Base-by-base conservation (phyloP, 2,888 invertebrate species). In the Caradrina kadenii region DNA sequence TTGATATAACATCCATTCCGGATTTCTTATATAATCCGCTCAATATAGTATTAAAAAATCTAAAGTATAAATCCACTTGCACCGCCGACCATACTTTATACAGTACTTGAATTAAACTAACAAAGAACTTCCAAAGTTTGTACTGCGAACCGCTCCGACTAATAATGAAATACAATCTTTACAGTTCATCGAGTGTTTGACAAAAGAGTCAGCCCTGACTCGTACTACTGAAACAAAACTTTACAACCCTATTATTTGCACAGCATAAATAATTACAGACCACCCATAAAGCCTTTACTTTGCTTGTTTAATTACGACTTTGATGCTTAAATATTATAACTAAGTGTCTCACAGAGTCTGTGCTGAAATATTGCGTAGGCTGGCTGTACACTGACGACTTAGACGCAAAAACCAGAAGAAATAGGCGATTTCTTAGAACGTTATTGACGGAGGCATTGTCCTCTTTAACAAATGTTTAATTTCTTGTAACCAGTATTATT, bases 251-350 rank as follows among this genome's bases (percentile, higher is more conserved):
- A 62, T 84, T 76, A 83, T 84, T 84, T 71, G 76, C 66, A 71
- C 52, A 60, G 65, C 64, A 76, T 79, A 76, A 81, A 82, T 83
- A 79, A 79, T 79, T 70, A 84, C 69, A 76, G 59, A 70, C 64
- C 69, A 71, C 39, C 66, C 65, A 63, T 78, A 74, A 79, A 80
- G 63, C 66, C 69, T 76, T 80, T 75, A 83, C 72, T 71, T 73
- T 71, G 56, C 70, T 69, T 73, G 73, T 79, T 77, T 84, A 86
- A 86, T 81, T 81, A 82, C 74, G 60, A 80, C 69, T 80, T 84
- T 76, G 74, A 83, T 80, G 80, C 64, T 83, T 69, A 86, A 86
- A 85, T 85, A 86, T 86, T 84, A 85, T 75, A 82, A 79, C 73
- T 61, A 56, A 79, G 68, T 70, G 73, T 74, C 74, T 73, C 63